Base-by-base conservation (phyloP, 2,113 vertebrate species). In the Symphodus melops region DNA sequence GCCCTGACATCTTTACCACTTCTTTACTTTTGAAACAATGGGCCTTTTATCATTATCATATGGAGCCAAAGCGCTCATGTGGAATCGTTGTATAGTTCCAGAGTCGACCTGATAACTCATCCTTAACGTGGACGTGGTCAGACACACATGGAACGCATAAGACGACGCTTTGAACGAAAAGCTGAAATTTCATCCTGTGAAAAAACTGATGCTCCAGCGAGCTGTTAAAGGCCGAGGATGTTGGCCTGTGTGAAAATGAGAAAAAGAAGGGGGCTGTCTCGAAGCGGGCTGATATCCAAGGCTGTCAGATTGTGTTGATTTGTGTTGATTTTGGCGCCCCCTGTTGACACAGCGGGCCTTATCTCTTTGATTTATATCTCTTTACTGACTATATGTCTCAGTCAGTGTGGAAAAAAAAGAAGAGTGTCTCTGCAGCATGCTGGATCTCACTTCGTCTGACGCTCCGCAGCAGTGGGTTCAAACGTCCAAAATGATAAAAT, bases 141-240 rank as follows among this genome's bases (percentile, higher is more conserved):
- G 55, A 57, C 77, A 79, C 90, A 91, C 71, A 88, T 88, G 85
- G 88, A 11, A 85, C 6, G 44, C 19, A 88, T 88, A 78, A 87
- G 60, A 65, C 33, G 4, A 36, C 11, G 11, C 76, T 82, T 68
- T 77, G 61, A 75, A 72, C 44, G n/a, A 42, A 56, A 56, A 69
- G 77, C 52, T 75, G 65, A 84, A 82, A 77, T 81, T 65, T 74
- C 59, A 82, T 46, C 67, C 70, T 48, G 16, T 16, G 59, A 72
- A 75, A 83, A 76, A 49, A 75, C 41, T 3, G 77, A 81, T 20
- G 71, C 64, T 78, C 53, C 33, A 42, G 55, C n/a, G 28, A 76
- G 21, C 59, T 54, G 59, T 14, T 69, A 28, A 78, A 63, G 59
- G 44, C 23, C 12, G 3, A 52, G 48, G 10, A n/a, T 8, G 41